Percentiles rank a stretch among this genome's conserved stretches.
phyloP scores from a whole-genome alignment of 2,888 invertebrate species.

The Thecocarcelia acutangulata region DNA sequence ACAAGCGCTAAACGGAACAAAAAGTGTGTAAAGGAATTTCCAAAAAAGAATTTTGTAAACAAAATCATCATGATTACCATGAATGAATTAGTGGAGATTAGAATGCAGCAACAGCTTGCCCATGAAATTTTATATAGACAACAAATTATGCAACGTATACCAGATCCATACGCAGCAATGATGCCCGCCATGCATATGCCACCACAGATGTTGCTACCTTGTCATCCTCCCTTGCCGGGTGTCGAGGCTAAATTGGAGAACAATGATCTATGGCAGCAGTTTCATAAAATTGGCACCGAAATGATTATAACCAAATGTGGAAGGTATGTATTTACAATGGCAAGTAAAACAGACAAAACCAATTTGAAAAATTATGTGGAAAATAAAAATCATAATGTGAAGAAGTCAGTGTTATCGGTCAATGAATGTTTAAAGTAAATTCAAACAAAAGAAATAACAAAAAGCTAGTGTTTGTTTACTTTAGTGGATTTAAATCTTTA shows the following conservation, averaged over 20 bases:
- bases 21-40: neutral
- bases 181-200: constrained; percentile 75
- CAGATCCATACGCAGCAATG: constrained; percentile 75
- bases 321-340: constrained; percentile 83
- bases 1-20: constrained; percentile 45
- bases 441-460: neutral
- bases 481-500: neutral
- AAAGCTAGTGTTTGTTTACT: neutral
- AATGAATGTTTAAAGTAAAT: neutral
- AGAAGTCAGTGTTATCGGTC: too few relatives aligned
- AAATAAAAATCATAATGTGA: too few relatives aligned
- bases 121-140: constrained; percentile 80
- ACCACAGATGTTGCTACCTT: constrained; percentile 78
- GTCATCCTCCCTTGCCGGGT: constrained; percentile 78
- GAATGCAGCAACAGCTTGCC: constrained; percentile 81
- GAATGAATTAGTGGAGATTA: constrained; percentile 81
- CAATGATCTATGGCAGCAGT: constrained; percentile 87
- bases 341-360: neutral
- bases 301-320: constrained; percentile 93
- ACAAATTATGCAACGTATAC: constrained; percentile 81
- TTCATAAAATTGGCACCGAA: constrained; percentile 88
- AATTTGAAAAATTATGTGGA: neutral
- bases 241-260: constrained; percentile 85
- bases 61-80: constrained; percentile 77
- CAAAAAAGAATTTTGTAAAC: neutral